Evolutionary conservation across 2,113 vertebrate species (phyloP).

Genomic region (Dromiciops gliroides): DNA sequence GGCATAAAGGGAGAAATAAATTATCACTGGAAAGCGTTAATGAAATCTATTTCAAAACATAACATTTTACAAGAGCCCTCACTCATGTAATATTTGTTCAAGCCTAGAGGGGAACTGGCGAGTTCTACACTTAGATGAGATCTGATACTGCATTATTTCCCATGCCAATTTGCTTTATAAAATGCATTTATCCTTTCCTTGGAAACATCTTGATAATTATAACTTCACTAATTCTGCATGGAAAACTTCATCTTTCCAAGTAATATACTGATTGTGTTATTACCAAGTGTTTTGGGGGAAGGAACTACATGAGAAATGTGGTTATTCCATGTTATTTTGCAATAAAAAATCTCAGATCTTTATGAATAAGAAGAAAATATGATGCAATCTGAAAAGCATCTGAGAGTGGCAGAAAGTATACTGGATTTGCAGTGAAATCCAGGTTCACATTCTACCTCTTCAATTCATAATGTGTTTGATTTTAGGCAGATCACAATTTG

Average conservation of each 20-base stretch:
- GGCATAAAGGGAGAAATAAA: conserved; percentile 89
- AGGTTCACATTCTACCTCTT: not conserved
- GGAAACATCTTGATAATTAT: conserved; percentile 72
- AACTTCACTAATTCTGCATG: conserved; percentile 54
- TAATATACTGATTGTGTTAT: conserved; percentile 47
- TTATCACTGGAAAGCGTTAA: conserved; percentile 91
- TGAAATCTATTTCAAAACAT: conserved; percentile 91
- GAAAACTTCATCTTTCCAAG: conserved; percentile 43
- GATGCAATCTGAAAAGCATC: not conserved
- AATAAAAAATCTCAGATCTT: not conserved
- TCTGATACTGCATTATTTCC: conserved; percentile 69
- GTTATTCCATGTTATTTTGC: not conserved
- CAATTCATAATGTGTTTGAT: not conserved
- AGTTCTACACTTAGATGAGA: conserved; percentile 74
- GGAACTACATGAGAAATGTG: not conserved
- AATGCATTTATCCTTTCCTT: conserved; percentile 70
- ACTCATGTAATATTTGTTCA: conserved; percentile 90
- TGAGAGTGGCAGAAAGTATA: not conserved
- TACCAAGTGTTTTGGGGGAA: not conserved
- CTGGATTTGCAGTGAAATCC: not conserved
- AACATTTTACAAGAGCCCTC: conserved; percentile 87
- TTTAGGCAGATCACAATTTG: not conserved
- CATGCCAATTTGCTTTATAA: conserved; percentile 72
- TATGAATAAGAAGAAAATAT: not conserved
- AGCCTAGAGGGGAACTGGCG: conserved; percentile 82